These are phyloP conservation scores for Cyprinella venusta DNA, from an alignment of 2,797 vertebrate genomes.

Conservation along the genomic window DNA sequence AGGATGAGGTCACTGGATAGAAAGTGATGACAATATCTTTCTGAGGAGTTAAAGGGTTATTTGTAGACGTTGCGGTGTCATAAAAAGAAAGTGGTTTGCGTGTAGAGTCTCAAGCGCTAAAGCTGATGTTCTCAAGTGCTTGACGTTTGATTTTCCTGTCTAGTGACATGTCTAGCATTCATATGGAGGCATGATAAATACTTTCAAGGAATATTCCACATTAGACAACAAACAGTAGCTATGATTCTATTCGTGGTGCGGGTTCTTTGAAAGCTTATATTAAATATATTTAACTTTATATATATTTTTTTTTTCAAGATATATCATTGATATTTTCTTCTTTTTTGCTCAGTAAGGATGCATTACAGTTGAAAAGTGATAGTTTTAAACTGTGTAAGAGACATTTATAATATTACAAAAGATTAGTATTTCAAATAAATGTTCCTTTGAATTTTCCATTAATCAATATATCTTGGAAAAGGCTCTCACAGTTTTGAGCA, in stretches of 20 bases:
- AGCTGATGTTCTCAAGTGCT: constrained; percentile 42
- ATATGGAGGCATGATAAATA: neutral
- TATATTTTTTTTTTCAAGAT: no score
- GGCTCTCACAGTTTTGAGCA: no score
- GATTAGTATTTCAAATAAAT: neutral
- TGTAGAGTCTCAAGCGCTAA: constrained; percentile 48
- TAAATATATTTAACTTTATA: no score
- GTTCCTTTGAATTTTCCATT: neutral
- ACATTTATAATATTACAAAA: no score
- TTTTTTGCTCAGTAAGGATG: no score
- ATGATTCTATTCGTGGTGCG: neutral
- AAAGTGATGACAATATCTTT: constrained; percentile 70
- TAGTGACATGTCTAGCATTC: constrained; percentile 14
- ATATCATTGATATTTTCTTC: no score
- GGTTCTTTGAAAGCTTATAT: neutral
- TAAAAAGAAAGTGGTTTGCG: constrained; percentile 60
- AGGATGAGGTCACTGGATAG: constrained; percentile 65
- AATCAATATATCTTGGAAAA: neutral
- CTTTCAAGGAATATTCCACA: constrained; percentile 1
- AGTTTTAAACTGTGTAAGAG: no score
- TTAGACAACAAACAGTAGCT: neutral
- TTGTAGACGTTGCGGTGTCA: constrained; percentile 65
- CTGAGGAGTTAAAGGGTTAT: constrained; percentile 65
- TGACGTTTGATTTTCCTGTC: constrained; percentile 33
- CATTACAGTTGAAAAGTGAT: no score